Evolutionary conservation across 2,888 invertebrate genomes (phyloP).

Genomic region (Chaetogeoica ovagalla): DNA sequence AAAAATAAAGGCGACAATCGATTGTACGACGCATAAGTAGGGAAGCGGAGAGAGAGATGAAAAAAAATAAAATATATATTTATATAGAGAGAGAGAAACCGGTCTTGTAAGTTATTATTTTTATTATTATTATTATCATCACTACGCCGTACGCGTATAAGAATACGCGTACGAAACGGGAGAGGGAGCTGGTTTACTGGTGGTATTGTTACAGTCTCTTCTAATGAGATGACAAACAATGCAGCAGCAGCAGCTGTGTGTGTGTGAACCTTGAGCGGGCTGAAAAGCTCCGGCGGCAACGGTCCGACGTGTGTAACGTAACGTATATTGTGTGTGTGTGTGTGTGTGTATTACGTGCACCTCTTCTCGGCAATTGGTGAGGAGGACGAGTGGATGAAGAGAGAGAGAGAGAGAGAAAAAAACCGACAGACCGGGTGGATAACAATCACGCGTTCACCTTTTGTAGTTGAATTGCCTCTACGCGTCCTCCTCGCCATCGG

Average conservation of each 20-base stretch:
- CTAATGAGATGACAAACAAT: slow-evolving; percentile 53
- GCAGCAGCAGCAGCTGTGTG: not conserved
- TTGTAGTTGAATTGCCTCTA: slow-evolving; percentile 43
- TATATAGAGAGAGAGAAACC: slow-evolving; percentile 34
- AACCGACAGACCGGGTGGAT: not conserved
- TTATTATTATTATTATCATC: slow-evolving; percentile 16
- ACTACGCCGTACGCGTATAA: not conserved
- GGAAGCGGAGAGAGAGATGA: not conserved
- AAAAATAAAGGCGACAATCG: slow-evolving; percentile 43
- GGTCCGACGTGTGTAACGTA: too few relatives aligned
- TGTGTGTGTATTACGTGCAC: not conserved
- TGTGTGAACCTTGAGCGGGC: slow-evolving; percentile 49
- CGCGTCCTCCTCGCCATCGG: not conserved
- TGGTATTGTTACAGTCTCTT: slow-evolving; percentile 52
- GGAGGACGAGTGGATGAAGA: too few relatives aligned
- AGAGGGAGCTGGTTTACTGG: slow-evolving; percentile 21
- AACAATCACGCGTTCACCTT: slow-evolving; percentile 46
- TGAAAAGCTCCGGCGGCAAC: slow-evolving; percentile 48
- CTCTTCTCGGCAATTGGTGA: too few relatives aligned
- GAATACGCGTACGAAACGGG: too few relatives aligned
- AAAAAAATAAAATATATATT: slow-evolving; percentile 11
- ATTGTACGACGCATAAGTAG: not conserved
- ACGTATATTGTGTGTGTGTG: too few relatives aligned
- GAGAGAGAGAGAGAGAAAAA: not conserved
- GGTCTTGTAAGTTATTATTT: slow-evolving; percentile 41